phyloP scores from a whole-genome alignment of 2,888 invertebrate species.

The Agrotis puta region DNA sequence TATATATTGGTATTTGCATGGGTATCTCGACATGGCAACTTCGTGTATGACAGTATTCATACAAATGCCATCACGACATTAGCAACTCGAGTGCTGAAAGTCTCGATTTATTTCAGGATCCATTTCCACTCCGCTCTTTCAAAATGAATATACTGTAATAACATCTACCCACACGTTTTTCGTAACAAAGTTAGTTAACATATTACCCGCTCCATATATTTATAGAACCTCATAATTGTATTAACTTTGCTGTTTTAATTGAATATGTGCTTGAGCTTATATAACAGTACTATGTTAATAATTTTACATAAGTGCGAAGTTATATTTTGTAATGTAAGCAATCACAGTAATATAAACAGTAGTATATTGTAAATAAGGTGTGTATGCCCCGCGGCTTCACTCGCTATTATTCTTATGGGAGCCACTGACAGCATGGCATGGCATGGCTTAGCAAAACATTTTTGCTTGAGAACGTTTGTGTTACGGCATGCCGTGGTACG shows the following conservation, averaged over 20 bases:
- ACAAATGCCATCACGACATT: background rate
- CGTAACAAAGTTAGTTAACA: conserved; percentile 2
- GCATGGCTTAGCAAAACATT: too few relatives aligned
- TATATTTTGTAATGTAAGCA: background rate
- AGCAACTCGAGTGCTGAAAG: background rate
- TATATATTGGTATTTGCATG: too few relatives aligned
- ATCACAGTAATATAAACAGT: background rate
- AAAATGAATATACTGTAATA: conserved; percentile 15
- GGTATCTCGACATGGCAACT: too few relatives aligned
- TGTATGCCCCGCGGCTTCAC: too few relatives aligned
- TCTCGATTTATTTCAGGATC: background rate
- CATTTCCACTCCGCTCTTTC: background rate
- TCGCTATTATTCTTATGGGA: too few relatives aligned
- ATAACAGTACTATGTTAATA: conserved; percentile 19
- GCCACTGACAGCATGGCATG: too few relatives aligned
- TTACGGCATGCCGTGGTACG: too few relatives aligned
- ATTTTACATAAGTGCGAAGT: background rate
- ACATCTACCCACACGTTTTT: conserved; percentile 5
- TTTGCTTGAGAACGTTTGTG: too few relatives aligned
- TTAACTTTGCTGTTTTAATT: conserved; percentile 6
- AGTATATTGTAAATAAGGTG: too few relatives aligned
- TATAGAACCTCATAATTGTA: conserved; percentile 1
- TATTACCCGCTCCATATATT: conserved; percentile 13
- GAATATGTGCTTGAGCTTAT: background rate
- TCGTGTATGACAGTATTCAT: background rate